Evolutionary conservation across 2,888 invertebrate genomes (phyloP), one percentile per base, ranked within the genome.

Genomic region (Lasioglossum figueresi): DNA sequence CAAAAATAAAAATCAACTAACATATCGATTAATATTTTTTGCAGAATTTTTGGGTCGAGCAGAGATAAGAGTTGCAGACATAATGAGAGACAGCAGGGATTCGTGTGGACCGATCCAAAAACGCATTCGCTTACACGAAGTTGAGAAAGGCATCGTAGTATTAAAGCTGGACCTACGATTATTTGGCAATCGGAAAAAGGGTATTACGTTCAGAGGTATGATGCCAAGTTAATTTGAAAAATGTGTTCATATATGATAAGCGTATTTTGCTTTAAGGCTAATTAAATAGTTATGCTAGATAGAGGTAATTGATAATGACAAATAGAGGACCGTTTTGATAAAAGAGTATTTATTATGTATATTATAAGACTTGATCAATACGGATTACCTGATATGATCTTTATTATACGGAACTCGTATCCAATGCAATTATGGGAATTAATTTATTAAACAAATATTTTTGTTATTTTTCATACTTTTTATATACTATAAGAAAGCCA

Each of bases 31-130:
- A 19, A 73, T 81, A 84, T 59, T 87, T 94, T 40, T 76, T 95
- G 56, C 93, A 97, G 97, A 97, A 95, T 97, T 97, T 93, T 95
- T 97, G 88, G 97, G 97, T 1, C 95, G 97, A 84, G 97, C 97
- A 0, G 97, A 97, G 94, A 95, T 97, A 34, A 96, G 96, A 88
- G 96, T 97, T 23, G 95, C 95, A 12, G 97, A 97, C 86, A 96
- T 97, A 80, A 95, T 96, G 90, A 94, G 95, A 77, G 96, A 97
- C 91, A 96, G 96, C 89, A 95, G 94, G 92, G 96, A 95, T 93
- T 95, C 94, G 52, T 96, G 95, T 90, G 97, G 97, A 74, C 97
- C 97, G 68, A 96, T 97, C 80, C 96, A 96, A 43, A 97, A 97
- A 92, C 96, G 96, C 88, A 95, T 97, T 73, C 96, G 96, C 85